These are phyloP conservation scores for Drosophila rhopaloa DNA, from an alignment of 1,140 invertebrate species.

Conservation along the genomic window DNA sequence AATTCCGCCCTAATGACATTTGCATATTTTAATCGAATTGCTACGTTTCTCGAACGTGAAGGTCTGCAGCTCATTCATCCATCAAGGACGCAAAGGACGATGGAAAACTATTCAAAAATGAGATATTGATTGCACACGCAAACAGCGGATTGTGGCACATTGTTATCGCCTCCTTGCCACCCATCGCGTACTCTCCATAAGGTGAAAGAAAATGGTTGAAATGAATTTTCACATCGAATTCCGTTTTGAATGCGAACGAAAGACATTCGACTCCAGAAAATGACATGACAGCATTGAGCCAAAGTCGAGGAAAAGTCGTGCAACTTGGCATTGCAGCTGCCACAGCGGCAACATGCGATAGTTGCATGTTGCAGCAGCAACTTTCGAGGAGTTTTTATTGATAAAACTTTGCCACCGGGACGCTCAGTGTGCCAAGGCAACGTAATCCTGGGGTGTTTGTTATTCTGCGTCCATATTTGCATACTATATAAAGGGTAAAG, in stretches of 20 bases:
- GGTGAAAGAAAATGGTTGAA: constrained; percentile 21
- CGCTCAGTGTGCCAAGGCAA: constrained; percentile 61
- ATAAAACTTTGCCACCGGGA: constrained; percentile 65
- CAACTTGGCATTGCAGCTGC: constrained; percentile 33
- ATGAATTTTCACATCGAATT: constrained; percentile 66
- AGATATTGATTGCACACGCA: constrained; percentile 48
- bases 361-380: constrained; percentile 51
- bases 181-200: constrained; percentile 10
- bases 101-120: constrained; percentile 69
- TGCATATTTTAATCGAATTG: constrained; percentile 75
- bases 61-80: constrained; percentile 20
- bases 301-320: constrained; percentile 13
- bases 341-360: constrained; percentile 30
- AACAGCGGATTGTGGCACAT: constrained; percentile 15
- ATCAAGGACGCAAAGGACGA: constrained; percentile 60
- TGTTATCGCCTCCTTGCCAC: constrained; percentile 9
- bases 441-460: constrained; percentile 5
- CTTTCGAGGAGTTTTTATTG: constrained; percentile 66
- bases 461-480: constrained; percentile 40
- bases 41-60: constrained; percentile 18
- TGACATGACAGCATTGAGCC: constrained; percentile 56
- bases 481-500: neutral
- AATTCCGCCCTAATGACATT: constrained; percentile 28
- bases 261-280: constrained; percentile 37
- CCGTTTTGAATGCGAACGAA: constrained; percentile 54